Evolutionary conservation across 2,113 vertebrate genomes (phyloP), one percentile per base, ranked within the genome.

Genomic region (Atractosteus spatula): DNA sequence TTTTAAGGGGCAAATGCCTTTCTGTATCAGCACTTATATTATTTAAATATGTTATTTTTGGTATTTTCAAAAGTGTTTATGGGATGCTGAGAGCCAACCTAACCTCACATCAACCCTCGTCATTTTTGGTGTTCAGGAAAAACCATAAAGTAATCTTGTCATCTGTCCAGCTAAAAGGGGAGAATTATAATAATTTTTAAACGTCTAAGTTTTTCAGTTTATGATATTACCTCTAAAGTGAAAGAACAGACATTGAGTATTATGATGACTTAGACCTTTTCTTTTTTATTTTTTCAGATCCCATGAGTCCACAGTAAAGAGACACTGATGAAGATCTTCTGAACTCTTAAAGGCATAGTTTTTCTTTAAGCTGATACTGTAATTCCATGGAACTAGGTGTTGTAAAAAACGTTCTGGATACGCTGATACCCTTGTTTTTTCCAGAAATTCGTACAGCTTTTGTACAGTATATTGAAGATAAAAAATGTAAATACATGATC

Each of bases 41-140:
- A 75, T 54, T 13, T 41, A 7, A 29, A 73, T 75, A 71, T 69
- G 78, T 62, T 76, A 78, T 74, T 64, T 69, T 68, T 59, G 44
- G 57, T 74, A 44, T 75, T 74, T 82, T 72, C 77, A 69, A 51
- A 68, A 74, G 74, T 72, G 67, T 82, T 81, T 81, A 82, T 78
- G 71, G 72, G 68, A 42, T 55, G 66, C 75, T 64, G 71, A 78
- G 77, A 63, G 79, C 67, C 77, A 71, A 74, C 51, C 45, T 73
- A 74, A 82, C 76, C 72, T 62, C 45, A 63, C 3, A 29, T 44
- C 41, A 73, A 66, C 81, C 76, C 71, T 66, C 76, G 56, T 70
- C 73, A 68, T 17, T 70, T 64, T 78, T 65, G 47, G 62, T 73
- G 69, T 73, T 59, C 54, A 65, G 47, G 65, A 10, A 73, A 77